Base-by-base conservation (phyloP, 2,797 vertebrate genomes). In the Microcaecilia unicolor region DNA sequence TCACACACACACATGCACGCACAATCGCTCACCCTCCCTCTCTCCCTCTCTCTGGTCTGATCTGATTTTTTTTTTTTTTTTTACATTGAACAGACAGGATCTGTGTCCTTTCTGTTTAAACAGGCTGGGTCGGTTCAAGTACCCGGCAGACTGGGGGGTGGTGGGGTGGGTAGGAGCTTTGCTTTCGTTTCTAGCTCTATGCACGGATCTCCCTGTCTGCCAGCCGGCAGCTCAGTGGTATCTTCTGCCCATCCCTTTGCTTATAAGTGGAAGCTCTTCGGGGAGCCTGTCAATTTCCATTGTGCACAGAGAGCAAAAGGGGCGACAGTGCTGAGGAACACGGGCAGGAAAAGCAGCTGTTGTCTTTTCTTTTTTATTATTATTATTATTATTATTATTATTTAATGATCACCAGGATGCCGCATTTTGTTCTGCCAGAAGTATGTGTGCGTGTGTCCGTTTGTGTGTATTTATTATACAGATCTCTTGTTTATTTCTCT, bases 41-140 rank as follows among this genome's bases (percentile, higher is more conserved):
- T 25, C 34, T 44, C 29, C 37, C 53, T 57, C 45, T 37, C 48
- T 50, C 31, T 57, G 55, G 55, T 50, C 55, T 38, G 55, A 52
- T 55, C 67, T 54, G 50, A 38, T 49, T 55, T 60, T 55, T 55
- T 86, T 88, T 80, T n/a, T 83, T 70, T 85, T 89, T 88, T 89
- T 87, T 91, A 89, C 87, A 87, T 89, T 88, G 88, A 91, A 81
- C 83, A 89, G 81, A 84, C 80, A 81, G 86, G 85, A 87, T 87
- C 91, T 82, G 88, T 90, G 90, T 93, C 88, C 91, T 93, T 91
- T 91, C 81, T 78, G 90, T 97, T 95, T 96, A 96, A 97, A 94
- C 88, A 88, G 85, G 86, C 89, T 80, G 87, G 91, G 68, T 58
- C 65, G 65, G 81, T 73, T 86, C 93, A 92, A 80, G 64, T 68